Evolutionary conservation across 2,797 vertebrate genomes (phyloP).

Genomic region (Mus caroli): DNA sequence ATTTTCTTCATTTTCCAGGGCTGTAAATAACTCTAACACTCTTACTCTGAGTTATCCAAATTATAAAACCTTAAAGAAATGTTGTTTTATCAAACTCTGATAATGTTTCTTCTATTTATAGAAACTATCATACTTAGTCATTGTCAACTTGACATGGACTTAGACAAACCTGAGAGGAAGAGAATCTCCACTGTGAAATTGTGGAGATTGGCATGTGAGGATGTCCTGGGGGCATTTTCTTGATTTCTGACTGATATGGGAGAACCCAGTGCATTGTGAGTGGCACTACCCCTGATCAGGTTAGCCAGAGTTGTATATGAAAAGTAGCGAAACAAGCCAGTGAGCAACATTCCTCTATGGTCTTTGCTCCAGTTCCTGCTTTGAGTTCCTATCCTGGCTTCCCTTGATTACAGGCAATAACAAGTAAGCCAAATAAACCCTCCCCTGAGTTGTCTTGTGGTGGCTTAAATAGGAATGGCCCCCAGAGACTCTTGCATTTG

Average conservation of each 20-base stretch:
- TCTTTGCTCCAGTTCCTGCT: neutral
- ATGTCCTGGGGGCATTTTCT: neutral
- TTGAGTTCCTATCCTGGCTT: neutral
- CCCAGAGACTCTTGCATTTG: neutral
- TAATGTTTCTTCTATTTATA: slow-evolving; percentile 41
- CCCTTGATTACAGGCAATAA: neutral
- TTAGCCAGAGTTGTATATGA: neutral
- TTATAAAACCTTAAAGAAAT: slow-evolving; percentile 28
- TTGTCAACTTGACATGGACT: neutral
- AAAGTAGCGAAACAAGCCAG: neutral
- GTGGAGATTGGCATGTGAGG: neutral
- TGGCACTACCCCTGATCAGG: neutral
- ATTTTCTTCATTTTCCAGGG: slow-evolving; percentile 44
- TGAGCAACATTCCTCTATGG: neutral
- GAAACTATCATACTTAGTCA: no score
- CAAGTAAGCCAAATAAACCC: neutral
- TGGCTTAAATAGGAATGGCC: neutral
- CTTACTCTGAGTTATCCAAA: neutral
- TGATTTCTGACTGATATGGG: neutral
- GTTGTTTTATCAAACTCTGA: slow-evolving; percentile 46
- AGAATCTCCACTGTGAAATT: neutral
- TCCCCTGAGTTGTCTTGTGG: neutral
- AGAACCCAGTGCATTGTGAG: neutral
- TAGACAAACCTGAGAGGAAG: neutral
- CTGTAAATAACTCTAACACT: slow-evolving; percentile 27